phyloP scores from a whole-genome alignment of 2,113 vertebrate genomes.

The Sander vitreus region DNA sequence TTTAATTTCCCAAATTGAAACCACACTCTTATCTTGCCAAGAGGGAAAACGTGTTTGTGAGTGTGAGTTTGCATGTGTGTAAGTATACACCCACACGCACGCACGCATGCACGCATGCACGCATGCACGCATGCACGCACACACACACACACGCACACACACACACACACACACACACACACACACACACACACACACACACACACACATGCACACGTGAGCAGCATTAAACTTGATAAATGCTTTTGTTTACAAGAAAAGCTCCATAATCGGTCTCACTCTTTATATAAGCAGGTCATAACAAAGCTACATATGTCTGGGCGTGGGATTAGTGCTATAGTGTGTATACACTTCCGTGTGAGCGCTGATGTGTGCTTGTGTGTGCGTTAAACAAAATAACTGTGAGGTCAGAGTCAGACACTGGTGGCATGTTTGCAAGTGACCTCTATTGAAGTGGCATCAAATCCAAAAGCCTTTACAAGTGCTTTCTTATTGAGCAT shows the following conservation, averaged over 20 bases:
- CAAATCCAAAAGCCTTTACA: constrained; percentile 42
- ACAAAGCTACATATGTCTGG: constrained; percentile 54
- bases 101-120: no score
- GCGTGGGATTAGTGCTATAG: constrained; percentile 35
- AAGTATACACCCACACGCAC: background rate
- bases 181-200: no score
- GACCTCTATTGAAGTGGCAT: constrained; percentile 52
- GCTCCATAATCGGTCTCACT: constrained; percentile 52
- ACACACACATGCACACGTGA: constrained; percentile 15
- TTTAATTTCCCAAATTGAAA: constrained; percentile 46
- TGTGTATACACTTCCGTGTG: constrained; percentile 14
- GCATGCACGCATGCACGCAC: no score
- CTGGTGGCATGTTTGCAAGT: constrained; percentile 26
- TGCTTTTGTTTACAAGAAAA: constrained; percentile 72
- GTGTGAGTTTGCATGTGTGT: constrained; percentile 18
- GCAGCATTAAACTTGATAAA: constrained; percentile 68
- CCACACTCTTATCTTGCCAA: constrained; percentile 37
- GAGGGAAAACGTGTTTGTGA: constrained; percentile 27
- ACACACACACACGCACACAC: no score
- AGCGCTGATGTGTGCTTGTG: background rate
- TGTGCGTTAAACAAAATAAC: constrained; percentile 31
- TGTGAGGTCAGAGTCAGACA: constrained; percentile 47
- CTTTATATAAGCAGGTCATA: constrained; percentile 63
- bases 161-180: no score
- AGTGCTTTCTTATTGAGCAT: constrained; percentile 55